phyloP scores from a whole-genome alignment of 2,113 vertebrate genomes.

The Spea bombifrons region DNA sequence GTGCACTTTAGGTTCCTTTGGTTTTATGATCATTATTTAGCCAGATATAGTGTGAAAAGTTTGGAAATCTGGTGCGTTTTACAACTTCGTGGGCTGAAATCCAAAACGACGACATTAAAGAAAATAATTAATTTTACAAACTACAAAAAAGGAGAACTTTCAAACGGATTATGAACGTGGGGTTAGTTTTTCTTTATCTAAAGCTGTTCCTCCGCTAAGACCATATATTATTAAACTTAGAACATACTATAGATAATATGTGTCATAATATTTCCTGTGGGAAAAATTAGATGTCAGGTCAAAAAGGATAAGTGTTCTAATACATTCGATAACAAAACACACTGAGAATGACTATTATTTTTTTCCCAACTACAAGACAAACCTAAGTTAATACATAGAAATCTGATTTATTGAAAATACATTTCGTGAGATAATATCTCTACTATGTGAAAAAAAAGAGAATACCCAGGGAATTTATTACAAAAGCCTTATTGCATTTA shows the following conservation, averaged over 20 bases:
- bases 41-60: constrained; percentile 22
- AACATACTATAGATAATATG: background rate
- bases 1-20: constrained; percentile 1
- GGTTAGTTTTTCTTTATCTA: constrained; percentile 23
- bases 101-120: constrained; percentile 23
- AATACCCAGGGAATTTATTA: too few species aligned
- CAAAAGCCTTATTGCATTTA: too few species aligned
- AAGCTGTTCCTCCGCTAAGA: constrained; percentile 6
- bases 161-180: background rate
- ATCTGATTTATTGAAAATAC: too few species aligned
- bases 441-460: too few species aligned
- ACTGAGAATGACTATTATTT: constrained; percentile 7
- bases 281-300: constrained; percentile 15
- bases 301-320: constrained; percentile 22
- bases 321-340: constrained; percentile 5
- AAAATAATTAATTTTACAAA: constrained; percentile 28
- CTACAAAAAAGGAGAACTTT: too few species aligned
- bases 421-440: too few species aligned
- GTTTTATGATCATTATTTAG: constrained; percentile 3
- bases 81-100: constrained; percentile 7
- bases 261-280: constrained; percentile 15
- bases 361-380: background rate
- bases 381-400: too few species aligned
- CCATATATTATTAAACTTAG: background rate
- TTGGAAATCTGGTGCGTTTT: constrained; percentile 30